These are phyloP conservation scores for Euura saliciscinereae DNA, from an alignment of 1,140 invertebrate genomes.

Conservation along the genomic window DNA sequence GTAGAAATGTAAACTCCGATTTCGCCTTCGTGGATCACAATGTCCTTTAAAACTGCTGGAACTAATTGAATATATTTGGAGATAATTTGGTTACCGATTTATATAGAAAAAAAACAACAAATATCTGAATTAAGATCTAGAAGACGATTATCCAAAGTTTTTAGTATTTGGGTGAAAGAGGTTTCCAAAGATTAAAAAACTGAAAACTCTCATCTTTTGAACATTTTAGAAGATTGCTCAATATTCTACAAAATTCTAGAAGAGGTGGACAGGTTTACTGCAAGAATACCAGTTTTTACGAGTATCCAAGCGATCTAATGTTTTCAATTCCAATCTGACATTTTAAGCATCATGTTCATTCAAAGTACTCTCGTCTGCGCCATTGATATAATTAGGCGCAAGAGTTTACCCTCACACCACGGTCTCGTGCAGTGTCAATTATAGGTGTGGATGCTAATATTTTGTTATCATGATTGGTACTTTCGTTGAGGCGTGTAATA, in stretches of 20 bases:
- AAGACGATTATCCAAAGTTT: no score
- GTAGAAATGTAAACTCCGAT: not conserved
- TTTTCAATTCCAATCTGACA: not conserved
- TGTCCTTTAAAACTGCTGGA: no score
- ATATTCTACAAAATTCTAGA: not conserved
- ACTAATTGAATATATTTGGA: not conserved
- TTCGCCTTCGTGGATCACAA: not conserved
- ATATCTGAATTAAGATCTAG: no score
- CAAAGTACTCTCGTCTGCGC: not conserved
- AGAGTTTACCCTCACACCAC: not conserved
- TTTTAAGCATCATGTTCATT: not conserved
- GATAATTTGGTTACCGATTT: not conserved
- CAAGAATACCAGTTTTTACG: not conserved
- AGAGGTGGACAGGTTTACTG: not conserved
- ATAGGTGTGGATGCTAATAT: not conserved
- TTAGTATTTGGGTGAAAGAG: no score
- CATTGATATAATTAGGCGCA: not conserved
- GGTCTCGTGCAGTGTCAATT: not conserved
- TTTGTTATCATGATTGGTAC: not conserved
- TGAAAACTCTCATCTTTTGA: not conserved
- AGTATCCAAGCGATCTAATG: not conserved
- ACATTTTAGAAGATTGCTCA: not conserved
- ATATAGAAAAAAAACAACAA: not conserved
- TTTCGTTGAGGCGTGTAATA: not conserved
- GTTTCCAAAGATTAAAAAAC: no score